These are phyloP conservation scores for Agriopis aurantiaria DNA, from an alignment of 2,888 invertebrate genomes.

Conservation along the genomic window DNA sequence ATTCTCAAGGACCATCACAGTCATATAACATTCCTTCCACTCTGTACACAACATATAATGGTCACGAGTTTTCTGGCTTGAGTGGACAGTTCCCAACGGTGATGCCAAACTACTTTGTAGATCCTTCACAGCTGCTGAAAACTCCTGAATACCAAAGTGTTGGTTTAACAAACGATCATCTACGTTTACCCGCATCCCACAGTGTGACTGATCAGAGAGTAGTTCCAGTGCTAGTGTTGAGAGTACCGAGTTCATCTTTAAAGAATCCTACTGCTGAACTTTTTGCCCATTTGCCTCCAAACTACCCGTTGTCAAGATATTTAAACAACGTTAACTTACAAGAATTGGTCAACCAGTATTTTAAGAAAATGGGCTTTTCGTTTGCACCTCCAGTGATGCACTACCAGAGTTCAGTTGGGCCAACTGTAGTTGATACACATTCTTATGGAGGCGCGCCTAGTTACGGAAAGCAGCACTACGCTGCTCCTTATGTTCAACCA, in stretches of 20 bases:
- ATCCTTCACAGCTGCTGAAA: conserved; percentile 74
- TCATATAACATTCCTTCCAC: conserved; percentile 60
- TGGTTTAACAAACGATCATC: conserved; percentile 79
- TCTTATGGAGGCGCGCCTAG: conserved; percentile 47
- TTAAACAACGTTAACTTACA: conserved; percentile 86
- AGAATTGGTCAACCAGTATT: conserved; percentile 83
- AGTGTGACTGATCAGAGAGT: conserved; percentile 68
- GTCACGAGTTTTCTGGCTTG: conserved; percentile 75
- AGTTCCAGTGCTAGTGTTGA: conserved; percentile 86
- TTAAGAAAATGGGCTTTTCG: conserved; percentile 76
- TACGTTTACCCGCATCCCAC: conserved; percentile 70
- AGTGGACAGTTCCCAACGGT: conserved; percentile 80
- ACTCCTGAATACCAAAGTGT: conserved; percentile 82
- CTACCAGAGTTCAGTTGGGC: conserved; percentile 60
- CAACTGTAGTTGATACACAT: conserved; percentile 51
- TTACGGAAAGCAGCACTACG: conserved; percentile 71
- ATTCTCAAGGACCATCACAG: conserved; percentile 42
- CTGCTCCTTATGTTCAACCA: conserved; percentile 73
- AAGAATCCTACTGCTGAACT: conserved; percentile 82
- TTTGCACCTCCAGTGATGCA: conserved; percentile 75
- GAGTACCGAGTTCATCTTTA: conserved; percentile 86
- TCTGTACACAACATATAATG: conserved; percentile 80
- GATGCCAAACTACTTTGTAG: conserved; percentile 80
- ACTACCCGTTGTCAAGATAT: conserved; percentile 83
- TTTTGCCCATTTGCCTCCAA: conserved; percentile 85